Percentiles rank a stretch among this genome's conserved stretches.
These are phyloP conservation scores for Aspidapion aeneum DNA, from an alignment of 2,888 invertebrate genomes.

Conservation along the genomic window DNA sequence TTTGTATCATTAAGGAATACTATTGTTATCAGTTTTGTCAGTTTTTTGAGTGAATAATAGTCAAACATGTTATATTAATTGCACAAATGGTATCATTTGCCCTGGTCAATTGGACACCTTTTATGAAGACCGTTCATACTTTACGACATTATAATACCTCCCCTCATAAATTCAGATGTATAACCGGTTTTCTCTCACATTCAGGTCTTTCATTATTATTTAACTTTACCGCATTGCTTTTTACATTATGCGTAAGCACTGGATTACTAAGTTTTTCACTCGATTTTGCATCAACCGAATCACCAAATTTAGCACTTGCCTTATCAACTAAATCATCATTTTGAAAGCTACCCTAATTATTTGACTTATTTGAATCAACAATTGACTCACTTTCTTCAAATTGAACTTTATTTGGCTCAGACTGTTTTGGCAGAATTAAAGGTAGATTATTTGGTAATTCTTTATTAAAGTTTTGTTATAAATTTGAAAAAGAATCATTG, in stretches of 20 bases:
- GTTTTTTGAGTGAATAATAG: too few relatives aligned
- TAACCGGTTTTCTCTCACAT: neutral
- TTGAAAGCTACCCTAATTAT: neutral
- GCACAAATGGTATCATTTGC: too few relatives aligned
- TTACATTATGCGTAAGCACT: neutral
- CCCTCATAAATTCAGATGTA: neutral
- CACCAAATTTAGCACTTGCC: neutral
- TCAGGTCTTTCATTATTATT: neutral
- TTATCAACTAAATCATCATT: neutral
- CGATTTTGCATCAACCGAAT: neutral
- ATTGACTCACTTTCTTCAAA: neutral
- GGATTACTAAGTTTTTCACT: neutral
- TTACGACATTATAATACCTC: neutral
- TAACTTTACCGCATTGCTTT: neutral
- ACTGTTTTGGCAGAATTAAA: neutral
- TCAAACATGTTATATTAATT: too few relatives aligned
- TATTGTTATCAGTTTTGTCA: too few relatives aligned
- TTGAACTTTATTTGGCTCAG: neutral
- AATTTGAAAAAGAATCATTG: neutral
- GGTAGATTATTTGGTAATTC: neutral
- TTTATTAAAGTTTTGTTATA: neutral
- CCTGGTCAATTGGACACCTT: too few relatives aligned
- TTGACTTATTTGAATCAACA: neutral
- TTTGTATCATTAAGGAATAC: too few relatives aligned
- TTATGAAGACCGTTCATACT: too few relatives aligned